Evolutionary conservation across 2,888 invertebrate genomes (phyloP), one percentile per base, ranked within the genome.

Genomic region (Anodontia alba): DNA sequence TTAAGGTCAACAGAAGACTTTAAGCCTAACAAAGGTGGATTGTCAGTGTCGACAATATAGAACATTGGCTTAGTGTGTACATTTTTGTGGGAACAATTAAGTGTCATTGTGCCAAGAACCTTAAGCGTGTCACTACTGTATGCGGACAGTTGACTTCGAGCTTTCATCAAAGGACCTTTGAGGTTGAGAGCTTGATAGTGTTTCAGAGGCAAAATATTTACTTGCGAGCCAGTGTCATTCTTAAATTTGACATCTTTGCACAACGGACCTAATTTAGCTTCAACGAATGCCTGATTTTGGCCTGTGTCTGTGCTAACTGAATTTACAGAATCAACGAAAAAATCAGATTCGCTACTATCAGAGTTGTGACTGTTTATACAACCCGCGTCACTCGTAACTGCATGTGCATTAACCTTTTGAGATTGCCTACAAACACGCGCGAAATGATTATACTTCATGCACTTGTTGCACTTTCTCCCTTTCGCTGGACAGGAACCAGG

Each of bases 181-280:
- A 74, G 43, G 23, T 38, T 38, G 17, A 74, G 46, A 23, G 7
- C 17, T 17, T 29, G 15, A 49, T 46, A 74, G n/a, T 74, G 49
- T 3, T 20, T 29, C 8, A 42, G 29, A 0, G 74, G 74, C n/a
- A 74, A 23, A 36, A 74, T 68, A 38, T 74, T 74, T 26, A 74
- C 68, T 36, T 74, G 74, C n/a, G 66, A 49, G 8, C 76, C 71
- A 20, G 76, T 76, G 23, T 76, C 62, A 33, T 46, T 51, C 66
- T 76, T 76, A 43, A 54, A 70, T 57, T 42, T 38, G n/a, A 76
- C 57, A 23, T 70, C 49, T 17, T 51, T 57, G 20, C n/a, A n/a
- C 20, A 8, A 36, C 8, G 69, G 54, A 42, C 76, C 76, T 12
- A 76, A n/a, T 38, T 62, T 73, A 15, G 36, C 23, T 10, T 62